Evolutionary conservation across 1,140 invertebrate species (phyloP).

Genomic region (Pemphigus obesinymphae): DNA sequence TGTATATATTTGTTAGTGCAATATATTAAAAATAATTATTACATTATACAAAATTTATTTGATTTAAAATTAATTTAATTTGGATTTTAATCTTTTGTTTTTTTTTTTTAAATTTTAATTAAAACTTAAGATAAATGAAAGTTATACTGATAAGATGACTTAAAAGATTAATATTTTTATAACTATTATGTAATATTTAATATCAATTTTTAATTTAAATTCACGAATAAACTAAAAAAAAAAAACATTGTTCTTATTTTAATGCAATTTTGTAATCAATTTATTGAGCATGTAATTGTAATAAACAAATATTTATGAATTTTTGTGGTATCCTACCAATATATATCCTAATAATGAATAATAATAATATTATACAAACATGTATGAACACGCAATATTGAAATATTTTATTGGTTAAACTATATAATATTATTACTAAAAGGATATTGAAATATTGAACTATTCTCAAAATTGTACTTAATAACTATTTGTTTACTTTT

Average conservation of each 20-base stretch:
- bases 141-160: not conserved
- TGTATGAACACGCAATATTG: not conserved
- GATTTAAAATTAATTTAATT: not conserved
- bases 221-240: not conserved
- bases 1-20: conserved; percentile 13
- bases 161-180: not conserved
- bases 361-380: not conserved
- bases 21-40: conserved; percentile 13
- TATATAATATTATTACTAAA: not conserved
- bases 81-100: not conserved
- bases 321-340: not conserved
- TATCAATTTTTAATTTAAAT: not conserved
- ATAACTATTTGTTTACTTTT: not conserved
- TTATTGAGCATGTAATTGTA: not conserved
- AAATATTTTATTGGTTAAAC: not conserved
- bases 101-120: not conserved
- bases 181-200: not conserved
- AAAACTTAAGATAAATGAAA: not conserved
- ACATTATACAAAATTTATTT: not conserved
- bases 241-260: not conserved
- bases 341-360: not conserved
- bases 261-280: not conserved
- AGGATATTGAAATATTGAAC: not conserved
- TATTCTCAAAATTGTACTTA: not conserved
- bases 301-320: not conserved